phyloP scores from a whole-genome alignment of 2,888 invertebrate species.

The Malthinus flaveolus region DNA sequence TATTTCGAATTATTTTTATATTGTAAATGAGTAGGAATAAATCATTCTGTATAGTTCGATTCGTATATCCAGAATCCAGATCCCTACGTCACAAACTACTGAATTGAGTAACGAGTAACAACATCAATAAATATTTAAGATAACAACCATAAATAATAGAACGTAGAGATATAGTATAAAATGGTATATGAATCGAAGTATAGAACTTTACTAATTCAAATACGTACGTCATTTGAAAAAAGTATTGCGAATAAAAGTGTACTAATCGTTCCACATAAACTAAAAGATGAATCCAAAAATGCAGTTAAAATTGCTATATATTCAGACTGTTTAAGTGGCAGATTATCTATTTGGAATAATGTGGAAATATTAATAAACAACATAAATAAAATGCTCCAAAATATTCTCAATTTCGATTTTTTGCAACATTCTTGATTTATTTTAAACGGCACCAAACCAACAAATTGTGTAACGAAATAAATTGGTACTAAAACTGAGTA shows the following conservation, averaged over 20 bases:
- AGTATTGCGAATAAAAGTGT: neutral
- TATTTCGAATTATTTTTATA: too few species aligned
- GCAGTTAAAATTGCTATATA: neutral
- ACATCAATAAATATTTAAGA: too few species aligned
- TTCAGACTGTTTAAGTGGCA: neutral
- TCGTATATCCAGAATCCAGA: too few species aligned
- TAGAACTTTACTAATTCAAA: neutral
- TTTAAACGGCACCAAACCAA: neutral
- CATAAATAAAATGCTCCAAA: neutral
- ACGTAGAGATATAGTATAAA: too few species aligned
- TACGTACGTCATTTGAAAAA: neutral
- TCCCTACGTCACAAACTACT: too few species aligned
- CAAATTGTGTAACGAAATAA: neutral
- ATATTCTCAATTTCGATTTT: neutral
- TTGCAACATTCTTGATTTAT: neutral
- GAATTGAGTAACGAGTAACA: too few species aligned
- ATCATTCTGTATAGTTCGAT: too few species aligned
- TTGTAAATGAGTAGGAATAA: too few species aligned
- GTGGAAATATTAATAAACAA: neutral
- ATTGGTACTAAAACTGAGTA: neutral
- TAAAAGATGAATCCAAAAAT: neutral
- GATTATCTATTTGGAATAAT: neutral
- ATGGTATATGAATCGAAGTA: too few species aligned
- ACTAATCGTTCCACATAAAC: neutral
- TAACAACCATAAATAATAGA: too few species aligned